These are phyloP conservation scores for Drosophila hawaiiensis DNA, from an alignment of 2,888 invertebrate species.

Conservation along the genomic window DNA sequence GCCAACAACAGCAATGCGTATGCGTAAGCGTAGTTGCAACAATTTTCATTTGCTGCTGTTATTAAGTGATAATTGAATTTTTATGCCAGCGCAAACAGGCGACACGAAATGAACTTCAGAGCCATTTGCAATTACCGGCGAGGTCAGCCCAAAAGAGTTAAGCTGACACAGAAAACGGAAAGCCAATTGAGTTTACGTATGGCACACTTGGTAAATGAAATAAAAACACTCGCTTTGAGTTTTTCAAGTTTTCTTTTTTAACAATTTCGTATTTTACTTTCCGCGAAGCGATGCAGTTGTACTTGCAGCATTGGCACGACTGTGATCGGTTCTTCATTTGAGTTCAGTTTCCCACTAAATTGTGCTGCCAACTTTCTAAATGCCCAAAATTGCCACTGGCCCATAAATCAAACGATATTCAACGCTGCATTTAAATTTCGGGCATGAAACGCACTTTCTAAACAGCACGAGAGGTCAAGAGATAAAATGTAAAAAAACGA, in stretches of 20 bases:
- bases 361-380: conserved; percentile 51
- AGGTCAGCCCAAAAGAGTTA: conserved; percentile 10
- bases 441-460: conserved; percentile 77
- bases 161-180: conserved; percentile 21
- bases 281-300: not conserved
- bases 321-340: conserved; percentile 18
- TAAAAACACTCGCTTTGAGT: not conserved
- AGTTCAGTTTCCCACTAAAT: conserved; percentile 31
- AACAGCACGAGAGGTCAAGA: conserved; percentile 54
- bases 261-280: not conserved
- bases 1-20: conserved; percentile 24
- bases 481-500: conserved; percentile 35
- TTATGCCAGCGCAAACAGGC: conserved; percentile 64
- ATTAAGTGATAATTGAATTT: conserved; percentile 81
- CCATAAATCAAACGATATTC: conserved; percentile 64
- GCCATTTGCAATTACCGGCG: conserved; percentile 37
- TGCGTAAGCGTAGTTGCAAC: conserved; percentile 35
- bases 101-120: conserved; percentile 47
- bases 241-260: not conserved
- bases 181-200: not conserved
- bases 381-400: conserved; percentile 36
- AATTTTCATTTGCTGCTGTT: conserved; percentile 71
- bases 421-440: conserved; percentile 46
- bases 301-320: conserved; percentile 22
- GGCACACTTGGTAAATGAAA: not conserved